Base-by-base conservation (phyloP, 2,888 invertebrate species). In the Agrochola litura region DNA sequence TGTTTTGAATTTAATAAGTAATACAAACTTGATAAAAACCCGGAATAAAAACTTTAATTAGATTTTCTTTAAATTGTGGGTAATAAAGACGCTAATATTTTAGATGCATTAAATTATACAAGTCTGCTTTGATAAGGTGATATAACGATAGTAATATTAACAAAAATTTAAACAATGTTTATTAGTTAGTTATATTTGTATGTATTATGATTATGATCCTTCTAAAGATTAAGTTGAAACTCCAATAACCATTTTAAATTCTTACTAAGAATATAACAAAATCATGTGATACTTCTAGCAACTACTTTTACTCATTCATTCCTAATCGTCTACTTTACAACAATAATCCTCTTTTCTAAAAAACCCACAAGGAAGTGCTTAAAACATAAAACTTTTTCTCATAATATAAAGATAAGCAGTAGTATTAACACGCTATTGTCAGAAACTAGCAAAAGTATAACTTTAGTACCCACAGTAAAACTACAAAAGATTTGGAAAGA, bases 401-500 rank as follows among this genome's bases (percentile, higher is more conserved):
- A 65, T 63, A 66, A 73, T 71, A 83, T 52, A 37, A 73, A 86
- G 73, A 80, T 82, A 83, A 85, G 81, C 68, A 82, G 41, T 46
- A 69, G 49, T 65, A 79, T 78, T 85, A 85, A 87, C 72, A 69
- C 63, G 61, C 68, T 70, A 83, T 87, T 87, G 82, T 86, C 63
- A 79, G 65, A 78, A 84, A 76, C 81, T 69, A 81, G 75, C 70
- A 73, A 84, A 85, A 84, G 66, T 79, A 79, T 75, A 10, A 69
- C 75, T 89, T 82, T 89, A 83, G 65, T 72, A 67, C 77, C 76
- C 76, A 63, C 76, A 76, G 67, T 78, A 84, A 83, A 84, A 86
- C 75, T 81, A 87, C 81, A 89, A 85, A 80, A 86, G 88, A 80
- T 85, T 86, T 85, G 46, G 64, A 79, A 86, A 87, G 89, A 92